Base-by-base conservation (phyloP, 35 echinoderm and acorn worm species). In the Ophioderma brevispina region DNA sequence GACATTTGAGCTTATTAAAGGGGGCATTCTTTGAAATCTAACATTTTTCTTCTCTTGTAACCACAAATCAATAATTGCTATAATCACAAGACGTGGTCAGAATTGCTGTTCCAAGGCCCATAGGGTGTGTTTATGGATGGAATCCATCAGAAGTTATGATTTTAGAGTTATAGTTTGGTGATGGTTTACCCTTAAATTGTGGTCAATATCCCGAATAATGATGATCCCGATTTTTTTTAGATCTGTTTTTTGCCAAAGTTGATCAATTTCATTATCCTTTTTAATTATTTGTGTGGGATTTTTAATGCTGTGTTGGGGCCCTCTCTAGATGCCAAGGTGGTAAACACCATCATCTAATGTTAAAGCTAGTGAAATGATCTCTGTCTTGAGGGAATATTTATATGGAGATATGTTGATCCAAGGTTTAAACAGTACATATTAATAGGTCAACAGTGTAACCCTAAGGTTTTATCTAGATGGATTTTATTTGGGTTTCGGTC, bases 361-460 rank as follows among this genome's bases (percentile, higher is more conserved):
- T 36, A 86, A 59, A 17, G 55, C 15, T 39, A 86, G 55, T 34
- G 38, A 86, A 35, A 86, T 86, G 84, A 33, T 86, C 32, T 86
- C 55, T 36, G 43, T 23, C 70, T 31, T 86, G 31, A 86, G 59
- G 15, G 84, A 86, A 36, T 18, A 81, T 34, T 40, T 35, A 81
- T 81, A 64, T 86, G 84, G 52, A 17, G 84, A 11, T 0, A 86
- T 86, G 56, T 63, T 31, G 46, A 86, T 38, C 84, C 84, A 86
- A 86, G 19, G n/a, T n/a, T n/a, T 35, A 11, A 5, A 75, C 31
- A 55, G 70, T 55, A n/a, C n/a, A n/a, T 64, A 35, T 75, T 34
- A 35, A 75, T 40, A 43, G 38, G 79, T 35, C 79, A 81, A 35
- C 36, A 81, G 49, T 43, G 46, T 14, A 30, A 11, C 28, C 81